Evolutionary conservation across 2,797 vertebrate species (phyloP).

Genomic region (Triplophysa bombifrons): DNA sequence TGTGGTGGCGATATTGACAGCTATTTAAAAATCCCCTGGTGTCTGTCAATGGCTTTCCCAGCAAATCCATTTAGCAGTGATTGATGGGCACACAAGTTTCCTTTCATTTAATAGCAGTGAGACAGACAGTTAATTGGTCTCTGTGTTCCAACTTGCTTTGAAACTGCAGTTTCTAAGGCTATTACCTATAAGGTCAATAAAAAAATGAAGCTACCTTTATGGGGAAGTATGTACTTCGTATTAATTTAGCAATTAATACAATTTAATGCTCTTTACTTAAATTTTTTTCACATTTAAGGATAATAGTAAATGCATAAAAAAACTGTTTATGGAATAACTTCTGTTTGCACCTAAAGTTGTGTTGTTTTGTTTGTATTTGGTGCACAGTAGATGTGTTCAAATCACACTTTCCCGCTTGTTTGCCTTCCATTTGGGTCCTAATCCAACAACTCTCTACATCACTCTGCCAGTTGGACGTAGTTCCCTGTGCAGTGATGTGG

Average conservation of each 20-base stretch:
- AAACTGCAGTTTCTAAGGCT: neutral
- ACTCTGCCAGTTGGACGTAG: constrained; percentile 19
- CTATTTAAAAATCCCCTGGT: constrained; percentile 36
- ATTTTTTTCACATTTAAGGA: no score
- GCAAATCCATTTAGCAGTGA: constrained; percentile 39
- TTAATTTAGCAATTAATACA: no score
- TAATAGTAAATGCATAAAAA: no score
- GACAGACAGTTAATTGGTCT: neutral
- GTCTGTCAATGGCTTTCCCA: constrained; percentile 37
- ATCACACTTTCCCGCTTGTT: neutral
- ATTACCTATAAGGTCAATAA: no score
- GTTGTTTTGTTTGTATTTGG: neutral
- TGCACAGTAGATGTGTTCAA: neutral
- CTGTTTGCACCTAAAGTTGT: no score
- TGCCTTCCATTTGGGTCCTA: constrained; percentile 2
- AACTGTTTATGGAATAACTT: no score
- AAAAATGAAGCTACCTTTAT: no score
- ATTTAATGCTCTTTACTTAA: no score
- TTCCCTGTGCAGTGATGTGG: neutral
- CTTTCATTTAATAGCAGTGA: neutral
- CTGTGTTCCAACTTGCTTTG: neutral
- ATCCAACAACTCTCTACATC: constrained; percentile 23
- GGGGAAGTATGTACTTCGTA: no score
- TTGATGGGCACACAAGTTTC: neutral
- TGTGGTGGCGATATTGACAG: constrained; percentile 46